phyloP scores from a whole-genome alignment of 2,113 vertebrate species.

The Nymphicus hollandicus region DNA sequence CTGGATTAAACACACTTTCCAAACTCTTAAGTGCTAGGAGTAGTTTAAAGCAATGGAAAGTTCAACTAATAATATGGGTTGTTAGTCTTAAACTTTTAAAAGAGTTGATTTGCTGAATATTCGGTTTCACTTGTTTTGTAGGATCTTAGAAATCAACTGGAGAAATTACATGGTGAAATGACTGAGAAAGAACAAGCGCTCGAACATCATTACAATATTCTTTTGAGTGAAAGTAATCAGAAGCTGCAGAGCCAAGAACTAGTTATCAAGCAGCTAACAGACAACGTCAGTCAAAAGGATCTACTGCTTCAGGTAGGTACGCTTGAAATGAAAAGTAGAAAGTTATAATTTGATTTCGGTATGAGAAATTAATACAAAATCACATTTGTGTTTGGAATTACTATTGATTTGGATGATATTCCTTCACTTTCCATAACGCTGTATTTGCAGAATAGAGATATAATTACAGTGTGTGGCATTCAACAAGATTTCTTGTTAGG shows the following conservation, averaged over 20 bases:
- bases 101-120: constrained; percentile 3
- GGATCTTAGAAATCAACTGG: constrained; percentile 91
- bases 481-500: not conserved
- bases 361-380: not conserved
- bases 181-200: constrained; percentile 78
- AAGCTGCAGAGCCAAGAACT: constrained; percentile 81
- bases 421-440: not conserved
- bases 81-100: not conserved
- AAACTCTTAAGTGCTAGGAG: not conserved
- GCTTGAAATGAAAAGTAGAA: not conserved
- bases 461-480: not conserved
- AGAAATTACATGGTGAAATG: constrained; percentile 84
- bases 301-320: constrained; percentile 82
- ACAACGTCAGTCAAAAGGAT: constrained; percentile 79
- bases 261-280: constrained; percentile 78
- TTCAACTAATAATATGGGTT: not conserved
- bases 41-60: not conserved
- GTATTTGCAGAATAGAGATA: constrained; percentile 6
- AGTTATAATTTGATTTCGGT: not conserved
- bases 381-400: not conserved
- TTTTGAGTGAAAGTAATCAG: constrained; percentile 80
- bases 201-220: constrained; percentile 78
- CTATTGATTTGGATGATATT: constrained; percentile 24
- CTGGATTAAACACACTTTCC: not conserved
- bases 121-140: constrained; percentile 17